Conservation (phyloP, 2,888 invertebrate species). For the Caenorhabditis becei region DNA sequence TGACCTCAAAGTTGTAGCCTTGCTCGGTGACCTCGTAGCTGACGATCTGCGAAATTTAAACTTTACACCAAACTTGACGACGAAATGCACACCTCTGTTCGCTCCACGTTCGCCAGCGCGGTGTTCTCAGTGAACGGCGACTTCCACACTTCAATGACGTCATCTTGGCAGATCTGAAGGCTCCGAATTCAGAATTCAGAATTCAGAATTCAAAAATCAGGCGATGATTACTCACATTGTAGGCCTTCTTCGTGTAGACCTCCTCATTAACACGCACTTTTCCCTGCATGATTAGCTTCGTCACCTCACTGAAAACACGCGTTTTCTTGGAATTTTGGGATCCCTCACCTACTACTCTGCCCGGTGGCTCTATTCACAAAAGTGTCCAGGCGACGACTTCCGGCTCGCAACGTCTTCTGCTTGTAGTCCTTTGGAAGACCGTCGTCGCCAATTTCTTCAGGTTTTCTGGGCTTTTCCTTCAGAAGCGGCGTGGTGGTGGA, state of each 20-base stretch:
- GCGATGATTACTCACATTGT: conserved; percentile 68
- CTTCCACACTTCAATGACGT: conserved; percentile 74
- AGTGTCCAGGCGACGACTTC: conserved; percentile 74
- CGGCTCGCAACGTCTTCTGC: conserved; percentile 67
- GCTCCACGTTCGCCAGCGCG: conserved; percentile 69
- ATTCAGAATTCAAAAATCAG: neutral
- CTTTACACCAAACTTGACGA: too few relatives aligned
- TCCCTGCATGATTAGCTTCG: conserved; percentile 71
- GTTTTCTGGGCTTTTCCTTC: conserved; percentile 17
- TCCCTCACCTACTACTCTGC: conserved; percentile 69
- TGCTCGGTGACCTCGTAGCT: conserved; percentile 71
- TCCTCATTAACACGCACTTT: conserved; percentile 77
- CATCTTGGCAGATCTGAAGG: conserved; percentile 69
- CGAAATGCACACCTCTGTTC: conserved; percentile 71
- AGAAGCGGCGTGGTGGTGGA: conserved; percentile 14
- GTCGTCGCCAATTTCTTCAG: conserved; percentile 67
- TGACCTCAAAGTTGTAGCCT: conserved; percentile 72
- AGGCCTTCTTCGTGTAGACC: conserved; percentile 73
- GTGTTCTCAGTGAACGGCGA: conserved; percentile 70
- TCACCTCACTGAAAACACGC: conserved; percentile 64
- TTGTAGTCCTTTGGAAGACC: conserved; percentile 77
- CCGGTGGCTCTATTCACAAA: conserved; percentile 74
- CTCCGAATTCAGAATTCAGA: neutral
- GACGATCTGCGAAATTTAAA: conserved; percentile 59
- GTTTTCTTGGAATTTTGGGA: neutral